Percentiles rank a stretch among this genome's conserved stretches.
These are phyloP conservation scores for Lithophane socia DNA, from an alignment of 2,888 invertebrate genomes.

Conservation along the genomic window DNA sequence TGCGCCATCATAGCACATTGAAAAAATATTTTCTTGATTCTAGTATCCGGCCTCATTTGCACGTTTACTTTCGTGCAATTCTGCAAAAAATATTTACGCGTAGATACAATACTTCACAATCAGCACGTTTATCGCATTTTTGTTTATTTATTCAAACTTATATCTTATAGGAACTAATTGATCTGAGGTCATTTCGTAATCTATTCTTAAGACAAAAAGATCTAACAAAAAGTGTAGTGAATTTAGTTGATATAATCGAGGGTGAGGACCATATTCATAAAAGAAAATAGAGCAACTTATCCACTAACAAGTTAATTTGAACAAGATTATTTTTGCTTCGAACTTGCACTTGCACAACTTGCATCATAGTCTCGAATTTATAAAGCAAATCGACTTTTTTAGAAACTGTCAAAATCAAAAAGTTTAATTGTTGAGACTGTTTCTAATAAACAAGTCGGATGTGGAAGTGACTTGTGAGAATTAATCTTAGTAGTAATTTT, in stretches of 20 bases:
- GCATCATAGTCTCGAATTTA: too few species aligned
- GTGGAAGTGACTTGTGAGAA: background rate
- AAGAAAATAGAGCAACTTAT: too few species aligned
- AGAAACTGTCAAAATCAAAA: constrained; percentile 6
- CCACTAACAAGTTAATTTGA: background rate
- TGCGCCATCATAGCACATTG: too few species aligned
- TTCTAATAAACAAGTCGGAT: background rate
- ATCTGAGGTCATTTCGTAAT: background rate
- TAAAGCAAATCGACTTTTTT: background rate
- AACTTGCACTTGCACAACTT: background rate
- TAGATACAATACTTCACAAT: background rate
- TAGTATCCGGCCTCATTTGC: background rate
- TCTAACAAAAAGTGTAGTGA: constrained; percentile 45
- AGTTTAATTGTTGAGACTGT: background rate
- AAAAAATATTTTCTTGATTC: background rate
- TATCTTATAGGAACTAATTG: background rate
- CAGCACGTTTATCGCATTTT: constrained; percentile 29
- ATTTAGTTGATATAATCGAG: too few species aligned
- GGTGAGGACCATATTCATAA: too few species aligned
- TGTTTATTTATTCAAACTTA: background rate
- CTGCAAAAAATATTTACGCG: constrained; percentile 20
- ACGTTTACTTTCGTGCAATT: constrained; percentile 14
- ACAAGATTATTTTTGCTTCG: background rate
- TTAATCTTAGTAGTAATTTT: background rate
- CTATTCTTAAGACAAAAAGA: background rate